phyloP scores from a whole-genome alignment of 2,888 invertebrate genomes.

The Lasioglossum morio region DNA sequence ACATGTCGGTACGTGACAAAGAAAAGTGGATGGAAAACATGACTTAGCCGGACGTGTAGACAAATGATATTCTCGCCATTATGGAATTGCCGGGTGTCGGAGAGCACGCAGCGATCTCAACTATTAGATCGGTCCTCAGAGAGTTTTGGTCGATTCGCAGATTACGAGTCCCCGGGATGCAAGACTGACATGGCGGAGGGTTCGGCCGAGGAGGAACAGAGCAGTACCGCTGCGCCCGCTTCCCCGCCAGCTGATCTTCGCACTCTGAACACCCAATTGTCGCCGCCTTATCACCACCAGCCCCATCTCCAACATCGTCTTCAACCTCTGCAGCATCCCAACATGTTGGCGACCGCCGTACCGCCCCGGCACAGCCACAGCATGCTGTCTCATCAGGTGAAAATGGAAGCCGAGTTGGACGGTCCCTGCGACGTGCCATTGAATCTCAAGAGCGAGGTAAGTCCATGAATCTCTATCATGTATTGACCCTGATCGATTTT shows the following conservation, averaged over 20 bases:
- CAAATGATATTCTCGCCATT: conserved; percentile 70
- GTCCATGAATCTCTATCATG: conserved; percentile 66
- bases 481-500: conserved; percentile 52
- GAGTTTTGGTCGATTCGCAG: conserved; percentile 85
- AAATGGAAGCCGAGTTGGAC: conserved; percentile 81
- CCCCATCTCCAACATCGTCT: conserved; percentile 79
- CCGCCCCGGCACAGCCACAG: conserved; percentile 83
- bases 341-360: conserved; percentile 83
- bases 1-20: not conserved
- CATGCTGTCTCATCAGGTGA: conserved; percentile 83
- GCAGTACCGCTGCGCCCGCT: conserved; percentile 87
- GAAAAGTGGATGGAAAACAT: not conserved
- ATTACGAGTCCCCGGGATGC: conserved; percentile 90
- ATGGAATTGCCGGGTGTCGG: conserved; percentile 62
- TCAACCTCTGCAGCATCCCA: conserved; percentile 80
- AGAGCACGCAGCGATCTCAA: conserved; percentile 54
- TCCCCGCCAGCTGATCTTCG: conserved; percentile 85
- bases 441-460: conserved; percentile 84
- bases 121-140: conserved; percentile 74
- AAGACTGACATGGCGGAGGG: conserved; percentile 94
- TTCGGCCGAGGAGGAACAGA: conserved; percentile 87
- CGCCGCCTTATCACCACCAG: conserved; percentile 81
- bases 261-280: conserved; percentile 84
- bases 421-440: conserved; percentile 83
- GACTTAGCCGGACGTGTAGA: not conserved